phyloP scores from a whole-genome alignment of 2,888 invertebrate species.

The Leucania comma region DNA sequence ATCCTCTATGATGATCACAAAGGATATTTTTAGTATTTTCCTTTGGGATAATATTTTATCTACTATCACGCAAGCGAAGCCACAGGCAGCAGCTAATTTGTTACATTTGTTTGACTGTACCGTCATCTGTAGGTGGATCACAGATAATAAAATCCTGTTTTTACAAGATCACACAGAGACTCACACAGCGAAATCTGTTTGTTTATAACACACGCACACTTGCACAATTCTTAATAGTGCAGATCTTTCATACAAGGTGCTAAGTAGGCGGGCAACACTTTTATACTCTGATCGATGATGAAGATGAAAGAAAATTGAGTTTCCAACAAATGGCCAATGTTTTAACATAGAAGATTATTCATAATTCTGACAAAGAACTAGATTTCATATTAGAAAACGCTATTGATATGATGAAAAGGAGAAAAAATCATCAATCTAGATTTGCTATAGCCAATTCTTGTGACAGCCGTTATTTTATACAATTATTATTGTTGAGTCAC shows the following conservation, averaged over 20 bases:
- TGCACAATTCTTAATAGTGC: conserved; percentile 9
- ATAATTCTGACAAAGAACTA: not conserved
- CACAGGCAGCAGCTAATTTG: too few relatives aligned
- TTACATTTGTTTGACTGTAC: conserved; percentile 23
- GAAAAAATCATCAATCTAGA: not conserved
- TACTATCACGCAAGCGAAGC: too few relatives aligned
- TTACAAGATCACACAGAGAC: conserved; percentile 14
- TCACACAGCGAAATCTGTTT: not conserved
- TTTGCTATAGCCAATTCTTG: not conserved
- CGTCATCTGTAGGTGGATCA: conserved; percentile 8
- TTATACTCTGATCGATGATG: not conserved
- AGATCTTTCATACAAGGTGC: conserved; percentile 18
- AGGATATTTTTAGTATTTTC: too few relatives aligned
- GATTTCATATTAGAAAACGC: not conserved
- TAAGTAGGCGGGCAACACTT: not conserved
- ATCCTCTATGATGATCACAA: too few relatives aligned
- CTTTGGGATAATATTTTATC: too few relatives aligned
- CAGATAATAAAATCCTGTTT: conserved; percentile 32
- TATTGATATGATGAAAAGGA: not conserved
- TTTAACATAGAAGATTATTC: not conserved
- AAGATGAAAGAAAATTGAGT: not conserved
- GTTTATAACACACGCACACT: conserved; percentile 3
- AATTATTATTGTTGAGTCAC: not conserved
- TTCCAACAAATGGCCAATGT: not conserved
- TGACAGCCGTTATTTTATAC: not conserved